These are phyloP conservation scores for Thymallus thymallus DNA, from an alignment of 2,113 vertebrate species.

Conservation along the genomic window DNA sequence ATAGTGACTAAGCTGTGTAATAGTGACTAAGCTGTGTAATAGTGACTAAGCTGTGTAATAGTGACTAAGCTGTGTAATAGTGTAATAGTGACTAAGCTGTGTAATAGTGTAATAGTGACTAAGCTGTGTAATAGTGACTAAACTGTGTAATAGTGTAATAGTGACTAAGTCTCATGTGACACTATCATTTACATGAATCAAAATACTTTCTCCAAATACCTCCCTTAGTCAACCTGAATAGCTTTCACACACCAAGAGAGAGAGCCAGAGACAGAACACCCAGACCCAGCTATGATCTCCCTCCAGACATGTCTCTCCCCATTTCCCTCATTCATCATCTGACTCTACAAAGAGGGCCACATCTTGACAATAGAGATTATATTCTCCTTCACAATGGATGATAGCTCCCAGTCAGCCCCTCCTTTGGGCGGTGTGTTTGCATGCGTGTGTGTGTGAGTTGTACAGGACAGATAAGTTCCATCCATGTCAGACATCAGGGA, in stretches of 20 bases:
- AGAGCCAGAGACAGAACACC: too few species aligned
- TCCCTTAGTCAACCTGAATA: conserved; percentile 17
- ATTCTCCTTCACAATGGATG: conserved; percentile 47
- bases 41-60: too few species aligned
- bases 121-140: too few species aligned
- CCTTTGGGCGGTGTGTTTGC: conserved; percentile 59
- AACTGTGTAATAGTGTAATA: too few species aligned
- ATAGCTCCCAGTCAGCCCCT: conserved; percentile 51
- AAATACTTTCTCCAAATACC: too few species aligned
- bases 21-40: too few species aligned
- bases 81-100: too few species aligned
- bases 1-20: too few species aligned
- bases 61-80: too few species aligned
- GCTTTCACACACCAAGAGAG: conserved; percentile 44
- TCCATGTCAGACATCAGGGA: conserved; percentile 52
- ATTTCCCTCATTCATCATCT: conserved; percentile 65
- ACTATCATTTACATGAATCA: too few species aligned
- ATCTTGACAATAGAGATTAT: conserved; percentile 64
- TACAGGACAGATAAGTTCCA: conserved; percentile 31
- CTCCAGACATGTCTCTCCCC: conserved; percentile 45
- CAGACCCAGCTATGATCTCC: conserved; percentile 26
- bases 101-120: too few species aligned
- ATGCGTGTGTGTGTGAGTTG: conserved; percentile 23
- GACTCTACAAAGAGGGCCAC: conserved; percentile 65
- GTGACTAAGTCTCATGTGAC: too few species aligned